phyloP scores from a whole-genome alignment of 2,113 vertebrate genomes.

The Ursus arctos region DNA sequence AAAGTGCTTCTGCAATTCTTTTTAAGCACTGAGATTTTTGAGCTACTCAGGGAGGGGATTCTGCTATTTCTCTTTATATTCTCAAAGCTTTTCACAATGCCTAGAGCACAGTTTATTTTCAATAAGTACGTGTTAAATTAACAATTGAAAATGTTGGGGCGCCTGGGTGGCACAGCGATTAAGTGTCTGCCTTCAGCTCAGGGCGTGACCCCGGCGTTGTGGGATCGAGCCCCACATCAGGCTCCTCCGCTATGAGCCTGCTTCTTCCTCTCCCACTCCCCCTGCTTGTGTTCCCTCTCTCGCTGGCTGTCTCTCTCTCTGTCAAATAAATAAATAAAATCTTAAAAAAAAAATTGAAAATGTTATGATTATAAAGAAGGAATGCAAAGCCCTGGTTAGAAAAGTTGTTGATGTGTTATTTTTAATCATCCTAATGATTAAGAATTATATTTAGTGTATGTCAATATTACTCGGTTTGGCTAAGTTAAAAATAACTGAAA shows the following conservation, averaged over 20 bases:
- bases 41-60: background rate
- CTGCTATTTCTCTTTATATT: background rate
- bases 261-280: no score
- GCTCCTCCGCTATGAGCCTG: no score
- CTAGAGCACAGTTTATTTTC: background rate
- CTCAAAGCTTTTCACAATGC: background rate
- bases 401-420: conserved; percentile 5
- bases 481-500: conserved; percentile 13
- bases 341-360: background rate
- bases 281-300: no score
- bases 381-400: background rate
- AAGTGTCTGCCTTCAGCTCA: no score
- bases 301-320: no score
- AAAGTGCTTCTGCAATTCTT: background rate
- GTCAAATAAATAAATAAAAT: no score
- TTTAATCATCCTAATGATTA: conserved; percentile 1
- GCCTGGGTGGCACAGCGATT: no score
- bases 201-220: no score
- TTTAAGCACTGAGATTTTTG: background rate
- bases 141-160: background rate
- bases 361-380: background rate
- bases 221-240: no score
- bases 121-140: conserved; percentile 11
- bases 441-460: background rate
- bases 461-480: background rate